A percentile compares a stretch with the other conserved stretches of the same genome.
phyloP scores from a whole-genome alignment of 2,888 invertebrate species.

The Chaetogeoica ovagalla region DNA sequence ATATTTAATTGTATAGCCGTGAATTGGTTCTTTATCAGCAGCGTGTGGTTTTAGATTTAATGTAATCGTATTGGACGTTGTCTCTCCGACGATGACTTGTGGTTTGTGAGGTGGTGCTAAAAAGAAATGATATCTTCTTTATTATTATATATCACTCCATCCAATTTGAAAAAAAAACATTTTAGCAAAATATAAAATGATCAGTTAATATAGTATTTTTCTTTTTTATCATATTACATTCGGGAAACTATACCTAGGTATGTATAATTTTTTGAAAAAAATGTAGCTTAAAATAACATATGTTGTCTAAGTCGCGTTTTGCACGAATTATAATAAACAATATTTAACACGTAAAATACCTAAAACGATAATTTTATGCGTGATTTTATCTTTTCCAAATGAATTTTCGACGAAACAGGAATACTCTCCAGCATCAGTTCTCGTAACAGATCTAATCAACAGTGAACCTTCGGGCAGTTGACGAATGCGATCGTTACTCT shows the following conservation, averaged over 20 bases:
- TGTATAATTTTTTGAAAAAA: too few species aligned
- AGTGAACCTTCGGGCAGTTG: slow-evolving; percentile 88
- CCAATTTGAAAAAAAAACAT: too few species aligned
- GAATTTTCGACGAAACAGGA: slow-evolving; percentile 90
- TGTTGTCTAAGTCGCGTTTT: too few species aligned
- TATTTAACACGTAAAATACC: slow-evolving; percentile 61
- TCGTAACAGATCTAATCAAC: slow-evolving; percentile 84
- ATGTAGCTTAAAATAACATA: too few species aligned
- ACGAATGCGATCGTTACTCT: slow-evolving; percentile 78
- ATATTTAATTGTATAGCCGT: slow-evolving; percentile 88
- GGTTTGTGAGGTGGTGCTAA: slow-evolving; percentile 76
- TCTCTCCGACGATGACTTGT: slow-evolving; percentile 73
- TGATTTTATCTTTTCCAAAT: slow-evolving; percentile 89
- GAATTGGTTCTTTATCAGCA: slow-evolving; percentile 82
- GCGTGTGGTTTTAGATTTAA: slow-evolving; percentile 74
- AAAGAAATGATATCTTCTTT: slow-evolving; percentile 53
- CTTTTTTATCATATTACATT: too few species aligned
- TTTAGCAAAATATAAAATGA: too few species aligned
- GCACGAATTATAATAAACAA: too few species aligned
- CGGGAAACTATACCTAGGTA: too few species aligned
- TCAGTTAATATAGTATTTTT: too few species aligned
- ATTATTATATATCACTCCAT: neutral
- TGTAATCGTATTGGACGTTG: slow-evolving; percentile 74
- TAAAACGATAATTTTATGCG: slow-evolving; percentile 84
- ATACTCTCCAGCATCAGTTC: slow-evolving; percentile 91